A percentile compares a stretch with the other conserved stretches of the same genome.
phyloP scores from a whole-genome alignment of 1,140 invertebrate genomes.

The Luehdorfia chinensis region DNA sequence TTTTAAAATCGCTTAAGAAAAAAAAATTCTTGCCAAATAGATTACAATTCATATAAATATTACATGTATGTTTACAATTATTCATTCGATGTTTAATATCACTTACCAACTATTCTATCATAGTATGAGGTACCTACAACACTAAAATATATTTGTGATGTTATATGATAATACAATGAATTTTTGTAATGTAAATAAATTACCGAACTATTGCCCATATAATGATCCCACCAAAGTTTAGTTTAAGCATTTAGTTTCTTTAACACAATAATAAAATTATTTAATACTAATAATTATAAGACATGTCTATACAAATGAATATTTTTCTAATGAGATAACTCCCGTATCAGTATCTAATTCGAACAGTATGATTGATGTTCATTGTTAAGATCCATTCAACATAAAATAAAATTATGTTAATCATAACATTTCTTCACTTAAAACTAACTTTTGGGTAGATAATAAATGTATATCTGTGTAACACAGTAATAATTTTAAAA shows the following conservation, averaged over 20 bases:
- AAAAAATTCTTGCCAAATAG: slow-evolving; percentile 6
- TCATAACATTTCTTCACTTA: neutral
- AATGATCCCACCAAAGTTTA: slow-evolving; percentile 75
- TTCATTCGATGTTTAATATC: no score
- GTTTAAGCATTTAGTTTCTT: slow-evolving; percentile 63
- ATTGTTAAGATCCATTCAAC: neutral
- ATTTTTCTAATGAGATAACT: slow-evolving; percentile 47
- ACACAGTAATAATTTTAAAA: slow-evolving; percentile 1
- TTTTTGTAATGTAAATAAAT: no score
- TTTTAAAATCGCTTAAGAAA: neutral
- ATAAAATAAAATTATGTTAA: slow-evolving; percentile 3
- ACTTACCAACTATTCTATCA: no score
- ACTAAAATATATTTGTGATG: no score
- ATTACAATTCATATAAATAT: neutral
- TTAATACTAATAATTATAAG: slow-evolving; percentile 9
- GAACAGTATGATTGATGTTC: neutral
- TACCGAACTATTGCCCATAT: slow-evolving; percentile 64
- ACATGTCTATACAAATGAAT: slow-evolving; percentile 26
- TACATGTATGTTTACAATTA: neutral
- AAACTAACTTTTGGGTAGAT: slow-evolving; percentile 9
- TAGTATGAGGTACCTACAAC: no score
- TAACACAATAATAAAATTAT: slow-evolving; percentile 31
- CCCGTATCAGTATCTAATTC: slow-evolving; percentile 5
- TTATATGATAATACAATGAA: slow-evolving; percentile 4
- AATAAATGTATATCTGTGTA: slow-evolving; percentile 4